Percentiles rank a stretch among this genome's conserved stretches.
These are phyloP conservation scores for Leucophenga varia DNA, from an alignment of 1,140 invertebrate species.

Conservation along the genomic window DNA sequence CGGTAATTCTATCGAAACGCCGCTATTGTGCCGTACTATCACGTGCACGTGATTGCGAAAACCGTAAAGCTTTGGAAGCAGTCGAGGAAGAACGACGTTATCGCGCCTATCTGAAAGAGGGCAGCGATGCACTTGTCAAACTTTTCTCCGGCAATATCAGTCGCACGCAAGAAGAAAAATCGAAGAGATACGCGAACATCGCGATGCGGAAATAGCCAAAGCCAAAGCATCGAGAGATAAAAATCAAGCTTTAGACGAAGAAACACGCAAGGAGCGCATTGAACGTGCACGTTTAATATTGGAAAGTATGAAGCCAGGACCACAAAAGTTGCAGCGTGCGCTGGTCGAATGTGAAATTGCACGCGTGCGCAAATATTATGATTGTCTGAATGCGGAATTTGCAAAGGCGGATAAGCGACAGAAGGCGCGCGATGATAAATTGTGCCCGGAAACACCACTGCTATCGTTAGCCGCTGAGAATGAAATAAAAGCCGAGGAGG, in stretches of 20 bases:
- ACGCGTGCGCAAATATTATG: conserved; percentile 20
- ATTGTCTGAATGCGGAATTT: conserved; percentile 25
- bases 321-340: conserved; percentile 18
- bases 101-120: conserved; percentile 35
- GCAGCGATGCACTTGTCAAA: conserved; percentile 26
- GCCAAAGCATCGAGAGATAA: background rate
- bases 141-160: conserved; percentile 20
- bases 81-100: conserved; percentile 36
- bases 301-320: conserved; percentile 29
- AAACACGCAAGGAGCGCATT: conserved; percentile 31
- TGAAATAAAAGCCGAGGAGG: conserved; percentile 9
- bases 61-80: conserved; percentile 8
- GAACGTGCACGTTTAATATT: conserved; percentile 23
- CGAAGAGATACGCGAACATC: background rate
- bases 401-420: conserved; percentile 15
- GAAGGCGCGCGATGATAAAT: conserved; percentile 17
- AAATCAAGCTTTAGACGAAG: conserved; percentile 4
- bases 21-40: conserved; percentile 22
- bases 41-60: conserved; percentile 13
- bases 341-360: conserved; percentile 24
- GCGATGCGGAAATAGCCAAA: conserved; percentile 8
- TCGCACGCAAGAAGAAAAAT: background rate
- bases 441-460: conserved; percentile 21
- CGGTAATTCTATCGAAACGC: conserved; percentile 30
- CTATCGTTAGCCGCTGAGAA: conserved; percentile 23